These are phyloP conservation scores for Calephelis virginiensis DNA, from an alignment of 1,140 invertebrate species.

Conservation along the genomic window DNA sequence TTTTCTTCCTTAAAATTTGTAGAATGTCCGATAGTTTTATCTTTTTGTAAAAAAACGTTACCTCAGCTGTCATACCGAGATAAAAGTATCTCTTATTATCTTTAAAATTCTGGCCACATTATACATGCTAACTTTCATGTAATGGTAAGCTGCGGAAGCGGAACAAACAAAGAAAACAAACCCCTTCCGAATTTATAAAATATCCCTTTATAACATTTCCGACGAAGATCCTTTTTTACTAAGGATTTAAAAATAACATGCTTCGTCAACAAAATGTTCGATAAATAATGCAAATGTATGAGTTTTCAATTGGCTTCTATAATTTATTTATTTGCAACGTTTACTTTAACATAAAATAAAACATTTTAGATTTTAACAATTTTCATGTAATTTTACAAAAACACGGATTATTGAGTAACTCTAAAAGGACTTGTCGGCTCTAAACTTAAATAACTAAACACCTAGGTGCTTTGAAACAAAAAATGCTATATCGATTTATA, in stretches of 20 bases:
- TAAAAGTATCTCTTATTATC: background rate
- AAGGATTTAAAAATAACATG: too few relatives aligned
- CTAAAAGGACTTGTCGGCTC: too few relatives aligned
- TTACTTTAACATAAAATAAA: too few relatives aligned
- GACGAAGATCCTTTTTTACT: background rate
- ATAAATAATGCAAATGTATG: background rate
- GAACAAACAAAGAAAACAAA: constrained; percentile 15
- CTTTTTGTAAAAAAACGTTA: background rate
- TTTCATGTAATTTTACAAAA: too few relatives aligned
- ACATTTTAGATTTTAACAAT: too few relatives aligned
- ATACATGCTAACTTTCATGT: background rate
- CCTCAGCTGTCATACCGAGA: background rate
- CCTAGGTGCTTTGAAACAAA: too few relatives aligned
- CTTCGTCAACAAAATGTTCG: background rate
- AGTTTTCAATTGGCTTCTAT: too few relatives aligned
- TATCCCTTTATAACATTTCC: background rate
- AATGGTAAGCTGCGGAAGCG: constrained; percentile 1
- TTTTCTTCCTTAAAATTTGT: too few relatives aligned
- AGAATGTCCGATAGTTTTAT: background rate
- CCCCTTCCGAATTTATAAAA: constrained; percentile 1
- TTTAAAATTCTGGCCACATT: constrained; percentile 1
- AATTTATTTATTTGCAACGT: too few relatives aligned
- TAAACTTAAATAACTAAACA: too few relatives aligned
- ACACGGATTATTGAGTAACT: too few relatives aligned
- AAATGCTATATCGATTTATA: too few relatives aligned